These are phyloP conservation scores for Diarsia brunnea DNA, from an alignment of 2,888 invertebrate species.

Conservation along the genomic window DNA sequence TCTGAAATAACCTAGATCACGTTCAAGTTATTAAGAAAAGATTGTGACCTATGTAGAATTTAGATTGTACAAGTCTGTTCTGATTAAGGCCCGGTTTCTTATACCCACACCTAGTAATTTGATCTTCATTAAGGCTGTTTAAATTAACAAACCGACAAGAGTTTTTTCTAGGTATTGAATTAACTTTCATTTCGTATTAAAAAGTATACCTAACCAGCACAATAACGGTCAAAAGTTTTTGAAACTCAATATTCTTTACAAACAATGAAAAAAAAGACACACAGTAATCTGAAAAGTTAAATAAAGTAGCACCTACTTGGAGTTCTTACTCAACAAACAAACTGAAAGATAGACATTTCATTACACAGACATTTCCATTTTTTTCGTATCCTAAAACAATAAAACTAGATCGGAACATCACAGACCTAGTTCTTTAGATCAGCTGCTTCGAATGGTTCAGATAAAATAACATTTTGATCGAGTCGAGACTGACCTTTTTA, in stretches of 20 bases:
- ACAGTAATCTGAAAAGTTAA: neutral
- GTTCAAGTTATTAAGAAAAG: neutral
- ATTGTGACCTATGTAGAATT: neutral
- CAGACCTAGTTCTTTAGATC: conserved; percentile 16
- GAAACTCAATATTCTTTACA: neutral
- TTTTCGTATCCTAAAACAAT: conserved; percentile 27
- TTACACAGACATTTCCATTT: conserved; percentile 8
- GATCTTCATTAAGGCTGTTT: neutral
- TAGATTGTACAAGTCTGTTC: neutral
- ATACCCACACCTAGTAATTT: neutral
- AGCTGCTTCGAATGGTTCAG: conserved; percentile 17
- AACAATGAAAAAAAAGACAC: neutral
- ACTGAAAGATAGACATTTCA: conserved; percentile 19
- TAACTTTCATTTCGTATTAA: neutral
- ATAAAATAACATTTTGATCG: conserved; percentile 31
- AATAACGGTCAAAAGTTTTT: neutral
- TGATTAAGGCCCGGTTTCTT: neutral
- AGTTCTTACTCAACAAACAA: neutral
- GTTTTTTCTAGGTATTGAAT: neutral
- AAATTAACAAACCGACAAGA: neutral
- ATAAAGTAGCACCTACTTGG: neutral
- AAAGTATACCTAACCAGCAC: neutral
- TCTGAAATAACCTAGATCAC: neutral
- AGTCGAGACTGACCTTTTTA: conserved; percentile 20
- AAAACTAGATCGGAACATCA: conserved; percentile 31